phyloP scores from a whole-genome alignment of 2,113 vertebrate genomes.

The Hippocampus barbouri region DNA sequence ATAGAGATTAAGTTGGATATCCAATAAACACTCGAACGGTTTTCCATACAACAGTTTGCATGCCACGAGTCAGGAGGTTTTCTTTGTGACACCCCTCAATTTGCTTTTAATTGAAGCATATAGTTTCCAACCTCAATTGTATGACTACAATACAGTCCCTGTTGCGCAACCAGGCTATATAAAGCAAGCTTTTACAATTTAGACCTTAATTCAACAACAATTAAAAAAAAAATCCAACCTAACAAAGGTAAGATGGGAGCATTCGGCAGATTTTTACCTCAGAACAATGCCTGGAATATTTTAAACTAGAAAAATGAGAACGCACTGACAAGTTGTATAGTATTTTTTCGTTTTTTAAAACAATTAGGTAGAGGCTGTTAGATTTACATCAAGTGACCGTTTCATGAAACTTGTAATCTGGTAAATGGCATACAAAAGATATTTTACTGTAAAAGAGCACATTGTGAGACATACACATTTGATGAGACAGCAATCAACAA shows the following conservation, averaged over 20 bases:
- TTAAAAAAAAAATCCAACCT: background rate
- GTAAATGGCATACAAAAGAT: constrained; percentile 62
- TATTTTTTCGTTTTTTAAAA: background rate
- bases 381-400: background rate
- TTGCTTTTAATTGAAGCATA: background rate
- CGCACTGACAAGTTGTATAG: background rate
- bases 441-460: constrained; percentile 65
- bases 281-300: background rate
- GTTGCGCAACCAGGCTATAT: background rate
- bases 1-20: background rate
- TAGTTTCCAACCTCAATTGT: background rate
- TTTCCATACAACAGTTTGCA: background rate
- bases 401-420: background rate
- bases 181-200: background rate
- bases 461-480: constrained; percentile 50
- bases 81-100: background rate
- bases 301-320: background rate
- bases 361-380: background rate
- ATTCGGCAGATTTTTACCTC: background rate
- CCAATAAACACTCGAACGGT: background rate
- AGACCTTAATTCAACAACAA: background rate
- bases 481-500: background rate
- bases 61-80: background rate
- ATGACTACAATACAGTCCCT: background rate
- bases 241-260: background rate